phyloP scores from a whole-genome alignment of 2,888 invertebrate species.

The Alsophila aescularia region DNA sequence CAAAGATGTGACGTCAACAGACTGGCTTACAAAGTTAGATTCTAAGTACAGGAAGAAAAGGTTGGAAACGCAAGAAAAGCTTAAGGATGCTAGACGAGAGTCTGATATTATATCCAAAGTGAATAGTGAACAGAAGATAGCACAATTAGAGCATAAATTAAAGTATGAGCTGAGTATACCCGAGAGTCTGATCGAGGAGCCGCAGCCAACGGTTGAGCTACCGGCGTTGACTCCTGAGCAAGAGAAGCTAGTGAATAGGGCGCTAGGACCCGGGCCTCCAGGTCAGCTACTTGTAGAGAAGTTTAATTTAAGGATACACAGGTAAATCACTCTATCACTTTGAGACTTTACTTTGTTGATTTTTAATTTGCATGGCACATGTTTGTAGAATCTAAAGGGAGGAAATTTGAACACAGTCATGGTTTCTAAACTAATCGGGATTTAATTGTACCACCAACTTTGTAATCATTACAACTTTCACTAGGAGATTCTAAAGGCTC shows the following conservation, averaged over 20 bases:
- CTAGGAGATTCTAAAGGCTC: no score
- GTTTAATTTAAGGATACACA: conserved; percentile 78
- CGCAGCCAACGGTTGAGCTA: conserved; percentile 71
- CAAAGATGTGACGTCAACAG: conserved; percentile 71
- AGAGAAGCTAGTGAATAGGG: conserved; percentile 82
- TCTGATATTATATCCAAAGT: conserved; percentile 77
- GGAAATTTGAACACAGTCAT: no score
- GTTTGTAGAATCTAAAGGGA: no score
- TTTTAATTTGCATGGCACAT: no score
- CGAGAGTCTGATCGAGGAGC: conserved; percentile 76
- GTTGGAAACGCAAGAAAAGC: conserved; percentile 68
- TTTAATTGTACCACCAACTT: no score
- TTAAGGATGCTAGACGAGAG: conserved; percentile 75
- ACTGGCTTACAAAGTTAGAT: conserved; percentile 83
- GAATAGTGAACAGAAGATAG: conserved; percentile 73
- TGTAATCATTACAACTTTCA: no score
- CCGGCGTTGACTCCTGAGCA: conserved; percentile 88
- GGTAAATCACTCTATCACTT: conserved; percentile 45
- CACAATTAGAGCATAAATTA: conserved; percentile 71
- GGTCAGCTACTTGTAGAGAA: conserved; percentile 87
- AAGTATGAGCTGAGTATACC: conserved; percentile 79
- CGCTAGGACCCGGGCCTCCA: conserved; percentile 84
- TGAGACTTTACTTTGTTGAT: no score
- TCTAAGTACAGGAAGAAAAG: conserved; percentile 74
- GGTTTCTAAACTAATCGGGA: no score